Base-by-base conservation (phyloP, 2,797 vertebrate genomes). In the Echeneis naucrates region DNA sequence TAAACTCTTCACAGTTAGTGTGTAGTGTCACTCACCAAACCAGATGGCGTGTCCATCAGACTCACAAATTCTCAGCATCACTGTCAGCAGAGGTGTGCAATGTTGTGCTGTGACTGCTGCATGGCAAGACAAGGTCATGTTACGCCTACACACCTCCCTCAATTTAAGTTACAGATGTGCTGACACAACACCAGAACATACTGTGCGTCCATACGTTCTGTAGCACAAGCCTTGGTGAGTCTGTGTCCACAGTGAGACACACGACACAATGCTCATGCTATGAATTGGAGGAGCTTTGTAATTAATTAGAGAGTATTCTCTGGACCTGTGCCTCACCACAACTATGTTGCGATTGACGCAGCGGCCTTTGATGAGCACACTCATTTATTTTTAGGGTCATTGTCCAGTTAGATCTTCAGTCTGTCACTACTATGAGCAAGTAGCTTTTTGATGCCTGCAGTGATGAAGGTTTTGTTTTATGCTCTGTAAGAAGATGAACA, bases 51-150 rank as follows among this genome's bases (percentile, higher is more conserved):
- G 69, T 80, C 78, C 4, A 14, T 78, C 75, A 66, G 64, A 75
- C 78, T 68, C 71, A 53, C 35, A 63, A 45, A 71, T 77, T 67
- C 69, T 75, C 47, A 68, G 77, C 58, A 68, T 76, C 47, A 68
- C 71, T 63, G 78, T 83, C 62, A 73, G 51, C 45, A 66, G 78
- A 75, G 52, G 26, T 42, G 61, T 65, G 73, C 37, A 32, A 33
- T 23, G 38, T 58, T 61, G 61, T 68, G 52, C 33, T 75, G 60
- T 48, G 78, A 80, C 77, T 82, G 74, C 77, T 77, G 52, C 68
- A 33, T 77, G 48, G 63, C 69, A 71, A 82, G 82, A 78, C 85
- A 83, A 92, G 87, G 80, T 89, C 83, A 78, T 64, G 72, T 72
- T 80, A 42, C 16, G 68, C 68, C 13, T 0, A 4, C 57, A 48